Base-by-base conservation (phyloP, 2,888 invertebrate species). In the Epistrophella euchroma region DNA sequence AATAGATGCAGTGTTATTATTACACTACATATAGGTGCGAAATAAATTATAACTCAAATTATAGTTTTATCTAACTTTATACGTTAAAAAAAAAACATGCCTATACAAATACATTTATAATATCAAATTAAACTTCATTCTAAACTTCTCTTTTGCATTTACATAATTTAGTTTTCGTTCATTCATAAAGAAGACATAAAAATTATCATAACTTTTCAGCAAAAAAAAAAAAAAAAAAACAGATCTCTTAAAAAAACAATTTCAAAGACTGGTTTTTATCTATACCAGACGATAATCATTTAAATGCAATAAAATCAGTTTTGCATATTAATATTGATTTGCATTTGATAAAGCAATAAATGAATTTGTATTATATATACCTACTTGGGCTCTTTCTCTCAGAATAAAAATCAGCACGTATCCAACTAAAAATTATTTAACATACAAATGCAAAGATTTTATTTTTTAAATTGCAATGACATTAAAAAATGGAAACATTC, bases 301-400 rank as follows among this genome's bases (percentile, higher is more conserved):
- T 74, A 70, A 86, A 47, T 52, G 82, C 82, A 71, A 74, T 86
- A 77, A 86, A 78, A 86, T 82, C 77, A 82, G 78, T 64, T 82
- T 71, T 74, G 82, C 68, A 77, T 82, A 71, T 78, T 82, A 82
- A 58, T 60, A 86, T 86, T 82, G 86, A 82, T 82, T 86, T 86
- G 77, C 77, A 86, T 86, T 85, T 85, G 58, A 77, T 73, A 1
- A 2, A 76, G 68, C 73, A 76, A 72, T 66, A 71, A 58, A 47
- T 37, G 47, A 68, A 52, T 19, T 68, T 43, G 55, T 47, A 76
- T 60, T 52, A 50, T 11, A 2, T 19, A 52, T 28, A 9, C 22
- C 1, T 15, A n/a, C n/a, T 28, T 10, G 40, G 10, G 25, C 11
- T 62, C 50, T 71, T 17, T 45, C 56, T 43, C 64, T 19, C 28